A percentile compares a stretch with the other conserved stretches of the same genome.
Conservation (phyloP, 2,113 vertebrate genomes). For the Laterallus jamaicensis region DNA sequence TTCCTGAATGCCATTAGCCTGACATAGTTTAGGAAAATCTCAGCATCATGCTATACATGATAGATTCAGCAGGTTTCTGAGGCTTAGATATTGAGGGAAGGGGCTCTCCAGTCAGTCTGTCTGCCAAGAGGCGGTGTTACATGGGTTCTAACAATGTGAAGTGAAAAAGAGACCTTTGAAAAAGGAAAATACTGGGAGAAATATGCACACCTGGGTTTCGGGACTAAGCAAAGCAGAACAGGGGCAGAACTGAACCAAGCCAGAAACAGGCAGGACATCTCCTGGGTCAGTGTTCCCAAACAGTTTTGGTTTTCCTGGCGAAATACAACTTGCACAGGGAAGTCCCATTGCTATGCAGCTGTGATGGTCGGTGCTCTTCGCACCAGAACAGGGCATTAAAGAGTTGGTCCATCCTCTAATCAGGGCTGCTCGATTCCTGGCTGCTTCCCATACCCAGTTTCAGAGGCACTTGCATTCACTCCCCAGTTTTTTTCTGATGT, state of each 20-base stretch:
- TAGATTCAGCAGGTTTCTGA: not conserved
- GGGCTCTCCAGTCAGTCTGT: not conserved
- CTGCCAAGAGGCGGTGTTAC: not conserved
- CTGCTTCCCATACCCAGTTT: not conserved
- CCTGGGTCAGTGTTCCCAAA: not conserved
- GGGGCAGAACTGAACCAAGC: not conserved
- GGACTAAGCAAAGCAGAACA: not conserved
- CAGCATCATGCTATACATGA: not conserved
- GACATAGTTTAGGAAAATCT: not conserved
- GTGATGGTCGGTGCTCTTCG: not conserved
- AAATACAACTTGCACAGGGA: not conserved
- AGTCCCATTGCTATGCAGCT: not conserved
- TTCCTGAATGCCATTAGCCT: not conserved
- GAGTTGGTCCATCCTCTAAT: not conserved
- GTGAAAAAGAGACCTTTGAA: not conserved
- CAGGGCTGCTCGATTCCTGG: not conserved
- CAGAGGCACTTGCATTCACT: not conserved
- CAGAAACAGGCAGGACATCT: not conserved
- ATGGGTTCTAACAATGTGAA: not conserved
- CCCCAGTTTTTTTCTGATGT: not conserved
- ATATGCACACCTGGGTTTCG: not conserved
- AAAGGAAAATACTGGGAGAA: not conserved
- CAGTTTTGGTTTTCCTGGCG: not conserved
- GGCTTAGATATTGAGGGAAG: not conserved
- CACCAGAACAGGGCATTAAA: rapidly evolving